Evolutionary conservation across 2,888 invertebrate genomes (phyloP), one percentile per base, ranked within the genome.

Genomic region (Ochlodes sylvanus): DNA sequence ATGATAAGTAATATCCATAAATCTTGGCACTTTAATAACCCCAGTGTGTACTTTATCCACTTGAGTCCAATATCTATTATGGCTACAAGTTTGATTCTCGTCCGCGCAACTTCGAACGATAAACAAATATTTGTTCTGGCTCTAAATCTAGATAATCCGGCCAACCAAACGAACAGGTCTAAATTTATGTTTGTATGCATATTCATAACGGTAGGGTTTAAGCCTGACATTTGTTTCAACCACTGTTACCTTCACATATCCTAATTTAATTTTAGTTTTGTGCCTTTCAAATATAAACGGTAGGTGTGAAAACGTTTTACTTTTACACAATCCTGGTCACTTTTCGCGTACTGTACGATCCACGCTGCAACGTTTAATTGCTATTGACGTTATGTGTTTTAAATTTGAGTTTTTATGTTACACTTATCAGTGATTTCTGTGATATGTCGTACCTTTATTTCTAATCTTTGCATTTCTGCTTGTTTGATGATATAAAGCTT

Each of bases 151-250:
- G 63, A 63, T 54, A 63, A 63, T 63, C 54, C 54, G 41, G 63
- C 63, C 63, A 63, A 42, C 63, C 54, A 42, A 63, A 63, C 63
- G 54, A 41, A 63, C 54, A 47, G 42, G 32, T 54, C 63, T 63
- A 63, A 63, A 63, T 63, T 63, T 54, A 63, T 63, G 63, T 63
- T 19, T 54, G 54, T 54, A 63, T 63, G 63, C 63, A 63, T 63
- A 63, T 63, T 63, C 54, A 54, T 42, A 14, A 27, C 42, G 32
- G n/a, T 34, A 54, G 54, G 41, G 41, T 42, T 54, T 42, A 54
- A 63, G 52, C 14, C 34, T 62, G 62, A 32, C 19, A 52, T 52
- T 50, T 10, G 38, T 21, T 38, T 38, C 52, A 27, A 61, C 27
- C 27, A 44, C 41, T 60, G 27, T 44, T 44, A 32, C 38, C 7